Conservation (phyloP, 2,113 vertebrate species). For the Phalacrocorax aristotelis region DNA sequence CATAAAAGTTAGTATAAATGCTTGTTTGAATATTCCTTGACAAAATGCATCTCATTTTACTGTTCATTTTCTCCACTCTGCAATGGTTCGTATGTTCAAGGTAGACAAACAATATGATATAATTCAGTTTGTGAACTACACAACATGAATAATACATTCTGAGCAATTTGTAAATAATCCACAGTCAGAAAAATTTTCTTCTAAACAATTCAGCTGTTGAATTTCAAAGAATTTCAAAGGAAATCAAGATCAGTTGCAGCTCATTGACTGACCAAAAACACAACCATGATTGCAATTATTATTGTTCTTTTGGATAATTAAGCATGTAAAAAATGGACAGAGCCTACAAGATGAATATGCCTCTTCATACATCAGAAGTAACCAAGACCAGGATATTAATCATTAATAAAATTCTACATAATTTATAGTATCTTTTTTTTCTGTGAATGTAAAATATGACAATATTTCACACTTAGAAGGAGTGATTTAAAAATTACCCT, state of each 20-base stretch:
- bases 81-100: not conserved
- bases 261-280: not conserved
- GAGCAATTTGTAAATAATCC: not conserved
- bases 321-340: not conserved
- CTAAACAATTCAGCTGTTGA: not conserved
- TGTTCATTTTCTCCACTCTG: not conserved
- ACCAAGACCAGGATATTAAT: not conserved
- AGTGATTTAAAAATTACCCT: conserved; percentile 66
- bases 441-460: conserved; percentile 16
- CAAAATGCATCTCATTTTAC: not conserved
- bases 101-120: not conserved
- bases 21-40: not conserved
- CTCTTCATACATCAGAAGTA: not conserved
- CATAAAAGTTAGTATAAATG: not conserved
- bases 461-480: conserved; percentile 30
- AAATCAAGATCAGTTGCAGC: not conserved
- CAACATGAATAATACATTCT: not conserved
- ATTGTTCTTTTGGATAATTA: not conserved
- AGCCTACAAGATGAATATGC: not conserved
- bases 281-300: not conserved
- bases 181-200: not conserved
- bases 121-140: not conserved
- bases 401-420: not conserved
- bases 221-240: not conserved
- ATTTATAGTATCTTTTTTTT: not conserved